A percentile compares a stretch with the other conserved stretches of the same genome.
These are phyloP conservation scores for Polypterus bichir DNA, from an alignment of 2,113 vertebrate species.

Conservation along the genomic window DNA sequence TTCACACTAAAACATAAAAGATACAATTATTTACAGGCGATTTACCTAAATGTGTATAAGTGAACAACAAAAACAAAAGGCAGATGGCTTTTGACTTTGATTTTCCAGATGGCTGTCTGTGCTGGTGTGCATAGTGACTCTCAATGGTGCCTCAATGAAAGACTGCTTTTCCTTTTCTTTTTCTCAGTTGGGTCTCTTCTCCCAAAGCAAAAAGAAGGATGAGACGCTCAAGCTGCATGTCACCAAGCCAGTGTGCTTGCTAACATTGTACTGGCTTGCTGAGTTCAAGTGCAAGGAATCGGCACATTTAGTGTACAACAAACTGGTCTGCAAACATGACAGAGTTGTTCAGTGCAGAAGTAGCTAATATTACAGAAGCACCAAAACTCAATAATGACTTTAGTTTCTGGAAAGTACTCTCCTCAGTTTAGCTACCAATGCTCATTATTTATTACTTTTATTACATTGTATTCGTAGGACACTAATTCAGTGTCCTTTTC, in stretches of 20 bases:
- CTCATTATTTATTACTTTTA: too few relatives aligned
- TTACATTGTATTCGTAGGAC: too few relatives aligned
- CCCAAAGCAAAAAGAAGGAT: not conserved
- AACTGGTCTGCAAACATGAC: not conserved
- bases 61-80: conserved; percentile 44
- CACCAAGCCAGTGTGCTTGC: not conserved
- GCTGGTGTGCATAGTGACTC: conserved; percentile 56
- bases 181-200: conserved; percentile 1
- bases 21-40: too few relatives aligned
- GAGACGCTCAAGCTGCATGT: not conserved
- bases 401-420: too few relatives aligned
- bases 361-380: too few relatives aligned
- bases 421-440: too few relatives aligned
- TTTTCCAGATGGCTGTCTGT: conserved; percentile 67
- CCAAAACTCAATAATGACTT: too few relatives aligned
- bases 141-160: conserved; percentile 56
- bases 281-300: not conserved
- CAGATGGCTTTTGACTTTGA: conserved; percentile 45
- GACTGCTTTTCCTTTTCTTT: conserved; percentile 35
- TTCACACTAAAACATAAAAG: too few relatives aligned
- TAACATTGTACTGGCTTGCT: not conserved
- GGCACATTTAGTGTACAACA: not conserved
- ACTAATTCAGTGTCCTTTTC: too few relatives aligned
- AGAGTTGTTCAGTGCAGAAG: not conserved
- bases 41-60: too few relatives aligned